phyloP scores from a whole-genome alignment of 2,888 invertebrate genomes.

The Leucozona laternaria region DNA sequence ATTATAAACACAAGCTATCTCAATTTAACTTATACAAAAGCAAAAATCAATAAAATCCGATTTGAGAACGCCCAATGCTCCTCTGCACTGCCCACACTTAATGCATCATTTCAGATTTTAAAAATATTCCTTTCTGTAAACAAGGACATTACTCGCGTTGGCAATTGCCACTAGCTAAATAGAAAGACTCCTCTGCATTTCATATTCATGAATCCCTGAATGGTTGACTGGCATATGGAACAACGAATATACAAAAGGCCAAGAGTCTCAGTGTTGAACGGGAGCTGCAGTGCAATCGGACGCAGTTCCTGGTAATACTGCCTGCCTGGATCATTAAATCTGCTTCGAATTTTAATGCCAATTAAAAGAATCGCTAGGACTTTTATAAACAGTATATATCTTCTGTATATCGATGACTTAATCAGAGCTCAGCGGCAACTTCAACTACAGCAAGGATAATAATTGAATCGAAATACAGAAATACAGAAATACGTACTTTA shows the following conservation, averaged over 20 bases:
- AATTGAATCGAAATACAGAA: slow-evolving; percentile 25
- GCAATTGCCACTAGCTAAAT: slow-evolving; percentile 3
- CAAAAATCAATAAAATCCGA: not conserved
- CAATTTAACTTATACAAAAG: no score
- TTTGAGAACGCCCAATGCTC: not conserved
- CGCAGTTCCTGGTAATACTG: slow-evolving; percentile 2
- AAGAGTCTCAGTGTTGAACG: not conserved
- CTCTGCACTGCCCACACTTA: not conserved
- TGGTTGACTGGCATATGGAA: not conserved
- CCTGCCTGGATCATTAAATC: slow-evolving; percentile 53
- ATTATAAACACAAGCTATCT: not conserved
- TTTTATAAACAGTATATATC: not conserved
- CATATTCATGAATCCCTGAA: slow-evolving; percentile 10
- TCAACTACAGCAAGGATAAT: not conserved
- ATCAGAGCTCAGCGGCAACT: slow-evolving; percentile 11
- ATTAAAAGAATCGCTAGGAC: slow-evolving; percentile 32
- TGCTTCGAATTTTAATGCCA: slow-evolving; percentile 26
- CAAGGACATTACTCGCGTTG: slow-evolving; percentile 13
- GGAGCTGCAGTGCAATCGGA: not conserved
- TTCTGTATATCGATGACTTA: slow-evolving; percentile 19
- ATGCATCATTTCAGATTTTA: not conserved
- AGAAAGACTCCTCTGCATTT: slow-evolving; percentile 10
- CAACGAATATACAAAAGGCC: not conserved
- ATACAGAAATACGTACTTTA: slow-evolving; percentile 8
- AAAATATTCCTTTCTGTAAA: slow-evolving; percentile 18